phyloP scores from a whole-genome alignment of 2,888 invertebrate species.

The Eilema griseolum region DNA sequence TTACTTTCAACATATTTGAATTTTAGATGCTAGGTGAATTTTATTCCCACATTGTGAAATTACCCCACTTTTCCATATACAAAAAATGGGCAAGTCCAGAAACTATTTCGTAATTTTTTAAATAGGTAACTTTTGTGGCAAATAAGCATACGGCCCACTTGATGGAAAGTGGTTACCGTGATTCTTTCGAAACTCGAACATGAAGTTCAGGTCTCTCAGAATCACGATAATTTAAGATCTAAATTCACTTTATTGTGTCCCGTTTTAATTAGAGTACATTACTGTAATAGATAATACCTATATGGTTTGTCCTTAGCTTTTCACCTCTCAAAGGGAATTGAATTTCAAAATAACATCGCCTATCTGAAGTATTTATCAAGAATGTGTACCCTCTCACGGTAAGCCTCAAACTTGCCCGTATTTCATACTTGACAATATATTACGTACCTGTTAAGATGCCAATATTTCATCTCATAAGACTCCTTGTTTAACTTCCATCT shows the following conservation, averaged over 20 bases:
- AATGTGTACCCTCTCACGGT: slow-evolving; percentile 13
- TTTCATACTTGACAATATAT: slow-evolving; percentile 20
- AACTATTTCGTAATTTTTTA: no score
- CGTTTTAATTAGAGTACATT: background rate
- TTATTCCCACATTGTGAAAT: no score
- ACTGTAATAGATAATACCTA: background rate
- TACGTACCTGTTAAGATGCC: slow-evolving; percentile 14
- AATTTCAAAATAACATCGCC: slow-evolving; percentile 10
- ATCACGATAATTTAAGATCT: background rate
- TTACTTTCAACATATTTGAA: background rate
- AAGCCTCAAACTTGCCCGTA: slow-evolving; percentile 15
- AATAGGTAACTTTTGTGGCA: no score
- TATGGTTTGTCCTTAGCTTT: background rate
- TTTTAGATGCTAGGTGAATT: background rate
- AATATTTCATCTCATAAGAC: slow-evolving; percentile 25
- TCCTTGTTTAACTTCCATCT: slow-evolving; percentile 36
- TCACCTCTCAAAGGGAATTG: background rate
- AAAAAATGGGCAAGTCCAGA: no score
- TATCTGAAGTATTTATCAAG: slow-evolving; percentile 19
- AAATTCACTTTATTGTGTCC: background rate
- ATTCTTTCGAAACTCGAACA: no score
- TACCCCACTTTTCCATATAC: no score
- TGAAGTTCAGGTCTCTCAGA: background rate
- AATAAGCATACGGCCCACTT: no score
- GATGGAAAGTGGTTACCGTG: no score